Percentiles rank a stretch among this genome's conserved stretches.
Conservation (phyloP, 2,888 invertebrate genomes). For the Pammene aurita region DNA sequence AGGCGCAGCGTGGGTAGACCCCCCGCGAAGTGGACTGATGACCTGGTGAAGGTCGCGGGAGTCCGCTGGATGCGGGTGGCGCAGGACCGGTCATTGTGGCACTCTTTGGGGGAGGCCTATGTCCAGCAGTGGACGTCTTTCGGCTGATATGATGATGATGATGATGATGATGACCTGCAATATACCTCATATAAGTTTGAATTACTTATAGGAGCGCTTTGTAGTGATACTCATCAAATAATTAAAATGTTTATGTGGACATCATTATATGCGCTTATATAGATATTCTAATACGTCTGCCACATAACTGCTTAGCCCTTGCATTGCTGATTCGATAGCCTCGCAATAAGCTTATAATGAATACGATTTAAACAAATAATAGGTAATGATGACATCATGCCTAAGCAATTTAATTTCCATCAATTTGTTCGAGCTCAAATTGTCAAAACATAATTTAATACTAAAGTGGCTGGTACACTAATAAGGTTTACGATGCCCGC, state of each 20-base stretch:
- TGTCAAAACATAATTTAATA: constrained; percentile 28
- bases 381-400: constrained; percentile 29
- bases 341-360: constrained; percentile 11
- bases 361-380: background rate
- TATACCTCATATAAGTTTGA: too few relatives aligned
- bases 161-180: too few relatives aligned
- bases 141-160: too few relatives aligned
- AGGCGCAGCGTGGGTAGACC: too few relatives aligned
- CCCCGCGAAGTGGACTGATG: too few relatives aligned
- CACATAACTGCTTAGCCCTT: background rate
- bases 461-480: constrained; percentile 6
- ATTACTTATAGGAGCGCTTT: background rate
- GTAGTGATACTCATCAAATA: background rate
- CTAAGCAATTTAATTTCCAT: constrained; percentile 36
- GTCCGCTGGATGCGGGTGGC: too few relatives aligned
- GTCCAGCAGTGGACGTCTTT: too few relatives aligned
- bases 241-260: background rate
- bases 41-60: too few relatives aligned
- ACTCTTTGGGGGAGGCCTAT: too few relatives aligned
- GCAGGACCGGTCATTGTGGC: too few relatives aligned
- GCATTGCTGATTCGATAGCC: background rate
- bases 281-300: background rate
- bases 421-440: constrained; percentile 31
- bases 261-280: background rate
- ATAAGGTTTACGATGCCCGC: constrained; percentile 12